A percentile compares a stretch with the other conserved stretches of the same genome.
These are phyloP conservation scores for Antechinus flavipes DNA, from an alignment of 2,113 vertebrate species.

Conservation along the genomic window DNA sequence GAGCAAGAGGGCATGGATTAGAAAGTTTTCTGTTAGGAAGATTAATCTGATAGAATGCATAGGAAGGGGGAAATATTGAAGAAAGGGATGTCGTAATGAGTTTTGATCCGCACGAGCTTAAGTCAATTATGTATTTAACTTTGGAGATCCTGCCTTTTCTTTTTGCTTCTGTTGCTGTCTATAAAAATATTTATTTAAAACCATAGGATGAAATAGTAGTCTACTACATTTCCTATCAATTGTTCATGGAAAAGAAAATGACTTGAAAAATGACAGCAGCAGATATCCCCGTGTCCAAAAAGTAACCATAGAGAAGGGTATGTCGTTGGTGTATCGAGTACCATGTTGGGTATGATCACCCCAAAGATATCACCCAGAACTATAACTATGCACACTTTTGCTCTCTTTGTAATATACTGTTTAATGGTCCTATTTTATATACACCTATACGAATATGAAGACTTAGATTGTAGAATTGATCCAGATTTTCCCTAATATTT, in stretches of 20 bases:
- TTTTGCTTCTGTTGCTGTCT: neutral
- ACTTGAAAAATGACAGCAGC: neutral
- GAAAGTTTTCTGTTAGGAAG: neutral
- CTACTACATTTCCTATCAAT: neutral
- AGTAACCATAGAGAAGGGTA: neutral
- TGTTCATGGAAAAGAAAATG: neutral
- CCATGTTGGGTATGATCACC: neutral
- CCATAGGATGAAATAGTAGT: neutral
- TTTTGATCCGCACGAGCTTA: neutral
- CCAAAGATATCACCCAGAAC: neutral
- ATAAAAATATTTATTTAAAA: neutral
- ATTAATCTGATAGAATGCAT: neutral
- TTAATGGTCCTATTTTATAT: too few relatives aligned
- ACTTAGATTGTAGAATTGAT: neutral
- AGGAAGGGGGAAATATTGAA: neutral
- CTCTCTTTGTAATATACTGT: too few relatives aligned
- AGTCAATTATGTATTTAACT: neutral
- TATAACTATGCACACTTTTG: neutral
- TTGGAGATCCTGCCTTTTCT: neutral
- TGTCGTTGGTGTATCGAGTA: neutral
- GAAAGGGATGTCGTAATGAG: neutral
- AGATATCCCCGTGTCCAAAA: neutral
- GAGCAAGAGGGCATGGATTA: neutral
- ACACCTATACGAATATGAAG: neutral
- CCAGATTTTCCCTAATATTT: constrained; percentile 36